A percentile compares a stretch with the other conserved stretches of the same genome.
Conservation (phyloP, 2,888 invertebrate species). For the Bhutanitis thaidina region DNA sequence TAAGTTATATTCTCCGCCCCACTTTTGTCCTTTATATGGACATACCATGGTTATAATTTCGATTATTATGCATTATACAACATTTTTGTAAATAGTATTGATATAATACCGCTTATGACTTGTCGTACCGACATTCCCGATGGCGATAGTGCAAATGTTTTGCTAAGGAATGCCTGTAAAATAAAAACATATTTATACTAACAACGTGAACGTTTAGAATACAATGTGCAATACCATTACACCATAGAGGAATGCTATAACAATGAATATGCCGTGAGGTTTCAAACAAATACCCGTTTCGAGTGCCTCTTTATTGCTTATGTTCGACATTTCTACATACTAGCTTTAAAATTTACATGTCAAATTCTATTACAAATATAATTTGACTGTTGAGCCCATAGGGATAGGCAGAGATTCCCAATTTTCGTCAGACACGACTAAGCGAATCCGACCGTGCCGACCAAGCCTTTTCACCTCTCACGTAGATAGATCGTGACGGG, state of each 20-base stretch:
- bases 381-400: too few species aligned
- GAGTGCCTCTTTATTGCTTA: slow-evolving; percentile 10
- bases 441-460: too few species aligned
- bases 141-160: neutral
- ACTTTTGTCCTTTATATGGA: too few species aligned
- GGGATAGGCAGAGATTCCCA: too few species aligned
- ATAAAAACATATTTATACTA: slow-evolving; percentile 2
- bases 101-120: neutral
- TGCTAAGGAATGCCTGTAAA: neutral
- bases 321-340: slow-evolving; percentile 1
- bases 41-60: too few species aligned
- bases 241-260: slow-evolving; percentile 18
- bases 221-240: neutral
- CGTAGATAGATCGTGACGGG: too few species aligned
- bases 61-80: too few species aligned
- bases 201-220: slow-evolving; percentile 15
- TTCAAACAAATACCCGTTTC: slow-evolving; percentile 15
- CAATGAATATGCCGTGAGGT: slow-evolving; percentile 20
- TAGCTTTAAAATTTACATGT: neutral
- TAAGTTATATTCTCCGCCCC: too few species aligned
- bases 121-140: neutral
- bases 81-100: too few species aligned
- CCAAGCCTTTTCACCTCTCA: too few species aligned
- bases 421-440: too few species aligned
- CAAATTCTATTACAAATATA: too few species aligned